Conservation (phyloP, 2,888 invertebrate genomes). For the Leptogaster cylindrica region DNA sequence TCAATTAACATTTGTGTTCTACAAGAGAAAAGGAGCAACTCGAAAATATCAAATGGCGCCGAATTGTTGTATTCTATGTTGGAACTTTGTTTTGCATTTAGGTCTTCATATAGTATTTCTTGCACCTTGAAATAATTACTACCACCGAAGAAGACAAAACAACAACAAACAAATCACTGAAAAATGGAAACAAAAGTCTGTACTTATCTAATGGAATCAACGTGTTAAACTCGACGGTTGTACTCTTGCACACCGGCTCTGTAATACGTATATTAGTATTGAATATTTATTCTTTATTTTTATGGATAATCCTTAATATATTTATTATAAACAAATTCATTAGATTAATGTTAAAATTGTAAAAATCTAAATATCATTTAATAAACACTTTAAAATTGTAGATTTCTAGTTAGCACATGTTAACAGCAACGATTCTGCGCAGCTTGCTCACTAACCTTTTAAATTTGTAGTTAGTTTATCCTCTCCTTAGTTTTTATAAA, state of each 20-base stretch:
- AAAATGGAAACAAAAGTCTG: conserved; percentile 1
- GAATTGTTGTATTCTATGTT: conserved; percentile 22
- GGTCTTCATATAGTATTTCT: conserved; percentile 1
- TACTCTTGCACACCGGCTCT: background rate
- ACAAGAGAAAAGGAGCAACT: background rate
- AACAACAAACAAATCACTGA: background rate
- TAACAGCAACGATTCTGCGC: conserved; percentile 20
- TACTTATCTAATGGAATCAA: background rate
- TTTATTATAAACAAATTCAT: background rate
- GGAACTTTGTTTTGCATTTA: background rate
- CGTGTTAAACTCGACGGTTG: background rate
- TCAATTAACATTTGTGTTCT: background rate
- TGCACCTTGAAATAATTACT: conserved; percentile 7
- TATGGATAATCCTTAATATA: background rate
- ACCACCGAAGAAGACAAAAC: conserved; percentile 30
- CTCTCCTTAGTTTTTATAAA: background rate
- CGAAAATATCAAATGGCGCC: background rate
- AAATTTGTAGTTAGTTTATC: background rate
- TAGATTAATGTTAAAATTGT: too few relatives aligned
- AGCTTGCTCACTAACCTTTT: background rate
- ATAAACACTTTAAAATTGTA: background rate
- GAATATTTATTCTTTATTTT: conserved; percentile 1
- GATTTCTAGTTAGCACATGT: background rate
- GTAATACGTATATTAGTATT: background rate
- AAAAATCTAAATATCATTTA: too few relatives aligned